Percentiles rank a stretch among this genome's conserved stretches.
These are phyloP conservation scores for Rhinichthys klamathensis DNA, from an alignment of 2,113 vertebrate species.

Conservation along the genomic window DNA sequence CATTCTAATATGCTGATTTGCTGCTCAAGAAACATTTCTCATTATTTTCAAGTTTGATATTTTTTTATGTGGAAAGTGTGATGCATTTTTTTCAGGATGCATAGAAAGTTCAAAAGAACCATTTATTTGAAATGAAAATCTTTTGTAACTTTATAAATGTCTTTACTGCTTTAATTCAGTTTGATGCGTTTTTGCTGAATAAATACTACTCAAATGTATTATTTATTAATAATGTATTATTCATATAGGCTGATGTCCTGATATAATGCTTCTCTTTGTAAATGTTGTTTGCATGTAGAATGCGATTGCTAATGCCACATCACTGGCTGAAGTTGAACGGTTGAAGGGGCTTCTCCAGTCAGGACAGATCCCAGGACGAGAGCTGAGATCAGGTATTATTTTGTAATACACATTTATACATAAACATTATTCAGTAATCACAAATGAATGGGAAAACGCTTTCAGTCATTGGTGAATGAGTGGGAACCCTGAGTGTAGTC, in stretches of 20 bases:
- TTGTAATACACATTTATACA: not conserved
- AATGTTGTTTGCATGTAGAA: slow-evolving; percentile 70
- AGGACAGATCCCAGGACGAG: slow-evolving; percentile 92
- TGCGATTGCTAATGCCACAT: slow-evolving; percentile 91
- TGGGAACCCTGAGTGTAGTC: not conserved
- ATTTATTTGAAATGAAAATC: too few species aligned
- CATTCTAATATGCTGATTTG: too few species aligned
- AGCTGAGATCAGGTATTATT: slow-evolving; percentile 81
- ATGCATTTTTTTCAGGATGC: too few species aligned
- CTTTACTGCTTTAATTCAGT: not conserved
- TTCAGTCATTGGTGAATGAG: not conserved
- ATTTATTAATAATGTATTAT: not conserved
- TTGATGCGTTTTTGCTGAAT: not conserved
- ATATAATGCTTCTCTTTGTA: not conserved
- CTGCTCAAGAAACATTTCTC: too few species aligned
- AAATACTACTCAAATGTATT: not conserved
- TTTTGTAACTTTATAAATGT: not conserved
- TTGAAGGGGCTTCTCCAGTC: slow-evolving; percentile 93
- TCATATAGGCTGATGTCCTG: not conserved
- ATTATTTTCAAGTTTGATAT: too few species aligned
- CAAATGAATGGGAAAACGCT: not conserved
- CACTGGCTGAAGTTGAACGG: slow-evolving; percentile 92
- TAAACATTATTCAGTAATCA: not conserved
- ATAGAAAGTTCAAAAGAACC: too few species aligned
- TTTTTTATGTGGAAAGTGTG: too few species aligned